Evolutionary conservation across 2,888 invertebrate species (phyloP).

Genomic region (Amblyteles armatorius): DNA sequence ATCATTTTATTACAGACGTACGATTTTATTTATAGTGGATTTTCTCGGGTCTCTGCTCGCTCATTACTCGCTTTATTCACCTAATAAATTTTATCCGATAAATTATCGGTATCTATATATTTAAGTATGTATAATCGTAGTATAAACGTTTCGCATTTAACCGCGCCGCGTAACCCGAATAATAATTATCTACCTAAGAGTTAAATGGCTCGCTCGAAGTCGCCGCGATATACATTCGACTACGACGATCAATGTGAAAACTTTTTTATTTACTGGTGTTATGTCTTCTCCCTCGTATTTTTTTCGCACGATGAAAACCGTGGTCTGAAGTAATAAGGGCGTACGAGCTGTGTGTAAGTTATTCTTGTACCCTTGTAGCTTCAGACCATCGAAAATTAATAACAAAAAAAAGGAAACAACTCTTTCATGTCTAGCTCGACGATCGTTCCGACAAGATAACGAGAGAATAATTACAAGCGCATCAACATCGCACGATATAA

Average conservation of each 20-base stretch:
- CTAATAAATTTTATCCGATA: conserved; percentile 43
- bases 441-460: conserved; percentile 44
- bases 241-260: conserved; percentile 55
- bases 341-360: neutral
- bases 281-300: conserved; percentile 45
- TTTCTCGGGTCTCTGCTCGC: conserved; percentile 29
- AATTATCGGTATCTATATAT: conserved; percentile 31
- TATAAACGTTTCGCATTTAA: conserved; percentile 55
- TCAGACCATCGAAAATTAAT: neutral
- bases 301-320: neutral
- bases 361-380: neutral
- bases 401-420: conserved; percentile 14
- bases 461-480: conserved; percentile 55
- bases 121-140: conserved; percentile 46
- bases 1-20: conserved; percentile 38
- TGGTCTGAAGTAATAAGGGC: neutral
- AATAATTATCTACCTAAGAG: conserved; percentile 42
- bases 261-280: conserved; percentile 58
- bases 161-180: conserved; percentile 36
- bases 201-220: conserved; percentile 17
- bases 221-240: conserved; percentile 9
- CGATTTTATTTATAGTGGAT: conserved; percentile 52
- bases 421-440: conserved; percentile 31
- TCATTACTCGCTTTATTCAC: conserved; percentile 46
- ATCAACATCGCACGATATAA: conserved; percentile 42